Base-by-base conservation (phyloP, 2,113 vertebrate genomes). In the Sceloporus undulatus region DNA sequence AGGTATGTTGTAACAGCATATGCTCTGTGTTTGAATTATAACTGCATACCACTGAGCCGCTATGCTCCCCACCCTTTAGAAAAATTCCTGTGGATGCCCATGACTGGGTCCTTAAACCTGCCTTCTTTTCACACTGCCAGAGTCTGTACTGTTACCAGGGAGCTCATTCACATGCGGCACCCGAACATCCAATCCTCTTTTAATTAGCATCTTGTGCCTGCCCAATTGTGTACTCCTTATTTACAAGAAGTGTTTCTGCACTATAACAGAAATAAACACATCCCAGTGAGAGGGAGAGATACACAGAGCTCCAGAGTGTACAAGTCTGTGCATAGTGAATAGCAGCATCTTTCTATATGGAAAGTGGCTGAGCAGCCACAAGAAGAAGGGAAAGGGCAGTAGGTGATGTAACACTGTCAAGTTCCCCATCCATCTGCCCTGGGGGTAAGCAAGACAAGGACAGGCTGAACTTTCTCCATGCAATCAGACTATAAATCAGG, bases 131-230 rank as follows among this genome's bases (percentile, higher is more conserved):
- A 16, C 4, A 23, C 34, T 38, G 40, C 71, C 77, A 34, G 56
- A 42, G 25, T 86, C 76, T 86, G 71, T 23, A 38, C 68, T 86
- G 9, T 86, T 82, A 82, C 56, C 52, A 13, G 84, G n/a, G 52
- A 73, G 54, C 74, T 83, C 42, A 9, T 84, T 87, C 56, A 78
- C 56, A 14, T 9, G 9, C 23, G 75, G 40, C 14, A 23, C 52
- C 19, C 5, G 76, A 65, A 76, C 25, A 42, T 48, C 71, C 25
- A 90, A 77, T 77, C 65, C 74, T 83, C 73, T 71, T 2, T 79
- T 52, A 25, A 62, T 27, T 80, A 66, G 42, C 25, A 19, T 42
- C 27, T 11, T 2, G 0, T 54, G 70, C 34, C 70, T 59, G 52
- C 56, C 71, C 54, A 11, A 56, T 70, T 59, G 59, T 48, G 59